Evolutionary conservation across 2,888 invertebrate genomes (phyloP).

Genomic region (Mythimna ferrago): DNA sequence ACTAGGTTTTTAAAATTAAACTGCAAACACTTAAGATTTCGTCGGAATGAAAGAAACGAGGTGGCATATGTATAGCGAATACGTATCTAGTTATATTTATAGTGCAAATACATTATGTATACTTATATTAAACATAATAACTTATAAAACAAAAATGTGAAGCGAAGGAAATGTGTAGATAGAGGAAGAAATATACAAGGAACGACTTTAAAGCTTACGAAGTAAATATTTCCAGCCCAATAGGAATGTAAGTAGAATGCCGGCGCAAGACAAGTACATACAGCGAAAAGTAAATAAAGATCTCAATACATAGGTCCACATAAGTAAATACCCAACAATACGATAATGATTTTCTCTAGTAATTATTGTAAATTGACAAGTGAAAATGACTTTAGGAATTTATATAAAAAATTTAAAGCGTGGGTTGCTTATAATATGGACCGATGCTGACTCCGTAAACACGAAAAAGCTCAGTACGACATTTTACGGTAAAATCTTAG

Average conservation of each 20-base stretch:
- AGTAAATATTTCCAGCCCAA: slow-evolving; percentile 6
- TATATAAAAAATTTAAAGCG: background rate
- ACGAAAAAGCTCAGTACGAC: background rate
- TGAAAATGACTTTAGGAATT: background rate
- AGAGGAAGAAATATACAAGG: slow-evolving; percentile 17
- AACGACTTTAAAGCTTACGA: slow-evolving; percentile 19
- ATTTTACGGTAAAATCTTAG: background rate
- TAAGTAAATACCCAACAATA: slow-evolving; percentile 11
- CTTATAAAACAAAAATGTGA: slow-evolving; percentile 28
- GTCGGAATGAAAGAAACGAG: slow-evolving; percentile 22
- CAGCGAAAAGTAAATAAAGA: slow-evolving; percentile 1
- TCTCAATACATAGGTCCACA: background rate
- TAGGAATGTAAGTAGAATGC: background rate
- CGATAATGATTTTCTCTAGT: too few relatives aligned
- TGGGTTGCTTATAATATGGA: background rate
- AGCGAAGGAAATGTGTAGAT: slow-evolving; percentile 25
- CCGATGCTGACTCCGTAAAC: background rate
- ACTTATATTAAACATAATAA: slow-evolving; percentile 15
- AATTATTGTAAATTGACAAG: too few relatives aligned
- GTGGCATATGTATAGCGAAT: slow-evolving; percentile 59
- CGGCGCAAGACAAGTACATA: slow-evolving; percentile 1
- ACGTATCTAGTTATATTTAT: slow-evolving; percentile 51
- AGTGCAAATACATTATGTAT: slow-evolving; percentile 26
- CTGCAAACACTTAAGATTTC: background rate
- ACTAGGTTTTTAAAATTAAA: background rate